Evolutionary conservation across 2,888 invertebrate species (phyloP).

Genomic region (Hybos culiciformis): DNA sequence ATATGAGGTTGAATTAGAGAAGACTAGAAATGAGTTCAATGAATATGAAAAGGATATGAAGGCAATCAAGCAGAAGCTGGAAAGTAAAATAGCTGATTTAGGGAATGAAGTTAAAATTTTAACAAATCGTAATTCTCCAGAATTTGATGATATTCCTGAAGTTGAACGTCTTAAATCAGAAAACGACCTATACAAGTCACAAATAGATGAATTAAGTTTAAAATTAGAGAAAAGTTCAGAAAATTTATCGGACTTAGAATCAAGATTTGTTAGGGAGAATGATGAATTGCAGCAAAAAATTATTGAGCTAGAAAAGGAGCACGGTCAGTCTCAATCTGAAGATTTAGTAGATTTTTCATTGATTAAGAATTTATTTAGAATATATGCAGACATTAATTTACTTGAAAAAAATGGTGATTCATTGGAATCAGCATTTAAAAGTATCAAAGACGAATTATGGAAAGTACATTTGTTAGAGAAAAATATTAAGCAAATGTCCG

Average conservation of each 20-base stretch:
- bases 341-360: conserved; percentile 16
- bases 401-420: conserved; percentile 14
- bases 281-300: conserved; percentile 22
- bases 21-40: neutral
- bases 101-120: conserved; percentile 1
- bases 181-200: neutral
- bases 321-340: conserved; percentile 9
- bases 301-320: conserved; percentile 28
- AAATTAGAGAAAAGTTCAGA: conserved; percentile 15
- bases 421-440: conserved; percentile 37
- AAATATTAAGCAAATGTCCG: conserved; percentile 42
- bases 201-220: conserved; percentile 5
- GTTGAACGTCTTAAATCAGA: neutral
- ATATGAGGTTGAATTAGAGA: neutral
- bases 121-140: neutral
- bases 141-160: neutral
- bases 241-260: conserved; percentile 18
- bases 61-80: neutral
- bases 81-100: conserved; percentile 3
- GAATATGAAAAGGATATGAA: neutral
- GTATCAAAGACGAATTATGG: conserved; percentile 43
- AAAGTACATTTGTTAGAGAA: conserved; percentile 45
- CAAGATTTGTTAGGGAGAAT: conserved; percentile 19
- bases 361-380: conserved; percentile 20
- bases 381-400: conserved; percentile 19